Base-by-base conservation (phyloP, 2,113 vertebrate genomes). In the Phasianus colchicus region DNA sequence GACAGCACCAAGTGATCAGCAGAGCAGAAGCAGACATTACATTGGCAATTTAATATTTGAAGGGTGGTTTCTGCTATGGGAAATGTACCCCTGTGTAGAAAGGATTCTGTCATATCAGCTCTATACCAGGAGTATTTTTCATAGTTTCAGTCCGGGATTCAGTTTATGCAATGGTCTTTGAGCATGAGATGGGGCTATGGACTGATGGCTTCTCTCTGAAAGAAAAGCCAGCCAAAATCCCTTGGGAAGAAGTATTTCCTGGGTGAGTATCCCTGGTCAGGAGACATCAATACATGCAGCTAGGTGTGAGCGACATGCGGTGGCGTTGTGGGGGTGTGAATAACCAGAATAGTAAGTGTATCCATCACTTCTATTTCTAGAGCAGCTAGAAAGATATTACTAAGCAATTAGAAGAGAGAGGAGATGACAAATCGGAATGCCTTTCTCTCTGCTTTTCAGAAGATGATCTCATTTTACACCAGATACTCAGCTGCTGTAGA, bases 391-490 rank as follows among this genome's bases (percentile, higher is more conserved):
- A 5, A 75, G 47, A 90, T 84, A 93, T 82, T 92, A 77, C 57
- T 38, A 55, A 86, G 73, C 57, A 78, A 72, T 92, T 82, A 60
- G 47, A 57, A 67, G 86, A 86, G 80, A 52, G n/a, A 86, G 86
- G 76, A 88, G 86, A 84, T 92, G 89, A 94, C 90, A 94, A 82
- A 84, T 58, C 74, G 77, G 84, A 96, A 90, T 86, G 77, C 75
- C 20, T 88, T 90, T 60, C 82, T 95, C 50, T 64, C 83, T 58
- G 66, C 83, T 92, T 89, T 96, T 91, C 75, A 86, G 89, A 66
- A 89, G 85, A 91, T 95, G 78, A 94, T 93, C 87, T 93, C 85
- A 57, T 92, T 95, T 93, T 93, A 92, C 75, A 95, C 69, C 82
- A 83, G 64, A 50, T 76, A 84, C 69, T 93, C 93, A 86, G 91